phyloP scores from a whole-genome alignment of 1,140 invertebrate species.

The Drosophila repletoides region DNA sequence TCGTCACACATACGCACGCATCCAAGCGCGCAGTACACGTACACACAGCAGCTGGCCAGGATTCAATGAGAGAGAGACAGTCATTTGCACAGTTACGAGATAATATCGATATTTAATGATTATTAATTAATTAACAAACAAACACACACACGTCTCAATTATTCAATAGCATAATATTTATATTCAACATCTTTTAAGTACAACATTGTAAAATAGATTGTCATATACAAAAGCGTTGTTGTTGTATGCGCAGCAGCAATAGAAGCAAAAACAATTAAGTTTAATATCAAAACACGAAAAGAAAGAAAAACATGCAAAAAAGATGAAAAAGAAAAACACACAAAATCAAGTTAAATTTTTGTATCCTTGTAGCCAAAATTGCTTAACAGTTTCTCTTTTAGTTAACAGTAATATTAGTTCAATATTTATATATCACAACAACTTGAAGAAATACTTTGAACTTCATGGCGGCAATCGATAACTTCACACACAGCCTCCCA shows the following conservation, averaged over 20 bases:
- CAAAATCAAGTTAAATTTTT: conserved; percentile 24
- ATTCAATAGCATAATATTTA: conserved; percentile 58
- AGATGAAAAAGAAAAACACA: not conserved
- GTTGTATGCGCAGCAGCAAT: conserved; percentile 15
- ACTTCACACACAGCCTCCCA: not conserved
- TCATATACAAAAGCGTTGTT: conserved; percentile 16
- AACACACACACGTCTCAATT: conserved; percentile 42
- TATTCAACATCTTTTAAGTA: conserved; percentile 54
- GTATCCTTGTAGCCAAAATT: conserved; percentile 32
- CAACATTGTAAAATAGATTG: conserved; percentile 58
- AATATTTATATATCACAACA: conserved; percentile 40
- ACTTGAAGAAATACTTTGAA: conserved; percentile 8
- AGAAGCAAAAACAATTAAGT: conserved; percentile 17
- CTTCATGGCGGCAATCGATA: conserved; percentile 49
- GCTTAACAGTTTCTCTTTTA: conserved; percentile 18
- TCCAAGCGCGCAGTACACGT: conserved; percentile 56
- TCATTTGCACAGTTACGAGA: conserved; percentile 51
- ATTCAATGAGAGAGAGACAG: conserved; percentile 56
- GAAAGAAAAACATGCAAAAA: conserved; percentile 2
- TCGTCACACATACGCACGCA: conserved; percentile 42
- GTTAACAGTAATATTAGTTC: conserved; percentile 13
- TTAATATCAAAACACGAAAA: not conserved
- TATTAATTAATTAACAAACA: conserved; percentile 26
- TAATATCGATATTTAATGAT: conserved; percentile 43
- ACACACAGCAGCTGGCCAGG: conserved; percentile 69